These are phyloP conservation scores for Antheraea mylitta DNA, from an alignment of 1,140 invertebrate genomes.

Conservation along the genomic window DNA sequence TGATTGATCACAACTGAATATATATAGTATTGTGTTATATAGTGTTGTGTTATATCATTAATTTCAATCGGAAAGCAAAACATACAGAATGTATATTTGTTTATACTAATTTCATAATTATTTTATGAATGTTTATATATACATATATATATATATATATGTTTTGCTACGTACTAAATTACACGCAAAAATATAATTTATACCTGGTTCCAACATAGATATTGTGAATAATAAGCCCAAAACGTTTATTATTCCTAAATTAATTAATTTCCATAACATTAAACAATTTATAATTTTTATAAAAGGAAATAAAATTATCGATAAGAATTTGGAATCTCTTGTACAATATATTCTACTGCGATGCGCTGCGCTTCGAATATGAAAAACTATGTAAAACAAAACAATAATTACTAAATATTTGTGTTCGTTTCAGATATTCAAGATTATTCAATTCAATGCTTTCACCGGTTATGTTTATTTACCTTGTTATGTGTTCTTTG, in stretches of 20 bases:
- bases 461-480: conserved; percentile 65
- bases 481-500: conserved; percentile 58
- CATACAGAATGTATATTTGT: no score
- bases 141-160: no score
- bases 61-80: no score
- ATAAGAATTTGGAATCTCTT: conserved; percentile 12
- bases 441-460: conserved; percentile 59
- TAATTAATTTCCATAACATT: not conserved
- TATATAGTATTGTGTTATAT: no score
- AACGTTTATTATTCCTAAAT: not conserved
- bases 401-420: conserved; percentile 14
- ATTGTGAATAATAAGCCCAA: not conserved
- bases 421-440: conserved; percentile 55
- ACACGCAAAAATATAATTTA: no score
- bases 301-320: not conserved
- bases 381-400: not conserved
- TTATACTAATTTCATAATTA: no score
- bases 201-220: no score
- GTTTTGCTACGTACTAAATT: no score
- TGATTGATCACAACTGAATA: no score
- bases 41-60: no score
- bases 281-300: not conserved
- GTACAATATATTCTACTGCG: not conserved
- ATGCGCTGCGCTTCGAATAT: not conserved
- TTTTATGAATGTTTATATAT: no score